Percentiles rank a stretch among this genome's conserved stretches.
Conservation (phyloP, 64 coral and sea anemone species). For the Porites australiensis region DNA sequence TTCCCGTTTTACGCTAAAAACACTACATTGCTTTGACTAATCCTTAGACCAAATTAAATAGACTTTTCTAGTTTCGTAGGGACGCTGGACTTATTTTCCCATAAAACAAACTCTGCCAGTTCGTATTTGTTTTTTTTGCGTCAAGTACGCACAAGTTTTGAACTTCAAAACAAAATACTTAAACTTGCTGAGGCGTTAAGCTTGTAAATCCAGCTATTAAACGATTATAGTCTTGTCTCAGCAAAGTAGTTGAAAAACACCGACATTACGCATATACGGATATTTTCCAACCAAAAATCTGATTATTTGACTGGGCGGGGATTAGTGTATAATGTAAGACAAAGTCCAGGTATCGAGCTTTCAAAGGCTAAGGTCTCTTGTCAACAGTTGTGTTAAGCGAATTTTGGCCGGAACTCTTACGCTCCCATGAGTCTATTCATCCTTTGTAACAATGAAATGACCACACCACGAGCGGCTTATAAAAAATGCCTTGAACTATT, state of each 20-base stretch:
- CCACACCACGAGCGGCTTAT: not conserved
- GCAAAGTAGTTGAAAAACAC: not conserved
- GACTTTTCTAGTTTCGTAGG: not conserved
- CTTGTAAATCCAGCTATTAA: not conserved
- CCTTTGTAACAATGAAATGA: not conserved
- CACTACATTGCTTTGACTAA: too few species aligned
- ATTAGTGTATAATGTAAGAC: not conserved
- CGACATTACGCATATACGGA: not conserved
- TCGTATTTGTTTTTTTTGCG: not conserved
- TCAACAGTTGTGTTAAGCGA: not conserved
- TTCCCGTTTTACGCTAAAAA: too few species aligned
- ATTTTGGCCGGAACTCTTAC: too few species aligned
- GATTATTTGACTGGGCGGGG: not conserved
- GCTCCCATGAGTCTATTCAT: not conserved
- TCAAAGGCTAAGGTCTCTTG: not conserved
- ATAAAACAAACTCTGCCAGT: not conserved
- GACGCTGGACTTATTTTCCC: not conserved
- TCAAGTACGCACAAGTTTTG: not conserved
- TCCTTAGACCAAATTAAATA: too few species aligned
- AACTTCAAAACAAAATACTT: conserved; percentile 29
- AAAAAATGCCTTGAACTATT: not conserved
- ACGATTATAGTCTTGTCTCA: not conserved
- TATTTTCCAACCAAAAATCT: not conserved
- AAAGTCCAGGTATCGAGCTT: not conserved
- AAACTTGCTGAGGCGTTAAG: not conserved